These are phyloP conservation scores for Pyrochroa serraticornis DNA, from an alignment of 2,888 invertebrate genomes.

Conservation along the genomic window DNA sequence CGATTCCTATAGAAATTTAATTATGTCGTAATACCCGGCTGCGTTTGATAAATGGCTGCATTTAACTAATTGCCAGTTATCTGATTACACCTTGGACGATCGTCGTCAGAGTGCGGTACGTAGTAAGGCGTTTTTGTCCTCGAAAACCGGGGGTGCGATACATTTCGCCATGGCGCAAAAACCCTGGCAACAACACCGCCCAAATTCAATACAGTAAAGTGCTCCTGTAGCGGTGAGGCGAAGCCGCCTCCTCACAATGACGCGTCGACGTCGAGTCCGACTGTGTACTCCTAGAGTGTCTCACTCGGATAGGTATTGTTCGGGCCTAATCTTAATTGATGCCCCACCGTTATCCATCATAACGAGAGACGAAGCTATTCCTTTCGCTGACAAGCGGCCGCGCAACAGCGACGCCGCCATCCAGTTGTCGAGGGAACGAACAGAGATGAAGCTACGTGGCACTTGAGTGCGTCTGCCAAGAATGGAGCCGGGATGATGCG, in stretches of 20 bases:
- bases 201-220: conserved; percentile 60
- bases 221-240: conserved; percentile 44
- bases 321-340: conserved; percentile 59
- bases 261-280: conserved; percentile 22
- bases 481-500: conserved; percentile 43
- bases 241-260: conserved; percentile 13
- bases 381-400: conserved; percentile 50
- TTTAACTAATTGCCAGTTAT: conserved; percentile 59
- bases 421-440: conserved; percentile 12
- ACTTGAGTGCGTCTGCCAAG: conserved; percentile 48
- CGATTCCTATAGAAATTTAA: conserved; percentile 55
- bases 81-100: conserved; percentile 53
- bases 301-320: conserved; percentile 56
- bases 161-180: conserved; percentile 50
- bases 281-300: conserved; percentile 30
- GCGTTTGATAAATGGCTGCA: conserved; percentile 57
- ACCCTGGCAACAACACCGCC: conserved; percentile 47
- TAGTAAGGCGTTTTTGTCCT: conserved; percentile 38
- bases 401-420: conserved; percentile 15
- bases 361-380: conserved; percentile 52
- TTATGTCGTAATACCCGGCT: conserved; percentile 55
- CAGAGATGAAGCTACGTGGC: conserved; percentile 39
- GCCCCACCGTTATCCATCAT: conserved; percentile 59
- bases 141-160: conserved; percentile 37
- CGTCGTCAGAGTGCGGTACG: conserved; percentile 32